Conservation (phyloP, 2,113 vertebrate genomes). For the Antennarius striatus region DNA sequence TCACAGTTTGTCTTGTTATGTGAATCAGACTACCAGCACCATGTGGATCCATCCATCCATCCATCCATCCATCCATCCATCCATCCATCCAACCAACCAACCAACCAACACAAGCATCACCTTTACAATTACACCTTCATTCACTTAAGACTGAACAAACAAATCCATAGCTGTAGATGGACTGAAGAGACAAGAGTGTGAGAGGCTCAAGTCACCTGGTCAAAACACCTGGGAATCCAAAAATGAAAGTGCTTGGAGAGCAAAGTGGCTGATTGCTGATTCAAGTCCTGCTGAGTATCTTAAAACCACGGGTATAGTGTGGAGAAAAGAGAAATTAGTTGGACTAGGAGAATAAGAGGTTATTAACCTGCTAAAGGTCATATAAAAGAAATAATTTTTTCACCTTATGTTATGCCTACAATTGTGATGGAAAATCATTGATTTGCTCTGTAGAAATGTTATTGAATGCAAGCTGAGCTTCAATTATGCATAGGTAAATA, state of each 20-base stretch:
- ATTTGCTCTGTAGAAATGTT: too few relatives aligned
- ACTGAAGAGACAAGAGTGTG: conserved; percentile 4
- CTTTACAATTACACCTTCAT: background rate
- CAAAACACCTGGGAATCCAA: conserved; percentile 15
- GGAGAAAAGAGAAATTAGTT: background rate
- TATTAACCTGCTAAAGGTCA: too few relatives aligned
- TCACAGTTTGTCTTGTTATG: too few relatives aligned
- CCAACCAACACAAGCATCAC: background rate
- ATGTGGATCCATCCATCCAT: too few relatives aligned
- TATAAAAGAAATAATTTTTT: too few relatives aligned
- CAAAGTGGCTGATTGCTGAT: conserved; percentile 23
- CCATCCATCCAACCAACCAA: background rate
- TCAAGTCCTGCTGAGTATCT: background rate
- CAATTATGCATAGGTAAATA: too few relatives aligned
- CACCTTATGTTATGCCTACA: too few relatives aligned
- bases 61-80: too few relatives aligned
- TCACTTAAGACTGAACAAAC: conserved; percentile 5
- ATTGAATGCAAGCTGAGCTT: too few relatives aligned
- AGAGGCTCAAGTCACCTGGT: conserved; percentile 9
- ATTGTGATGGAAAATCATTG: too few relatives aligned
- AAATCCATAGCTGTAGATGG: conserved; percentile 1
- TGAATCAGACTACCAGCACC: too few relatives aligned
- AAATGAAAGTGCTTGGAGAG: conserved; percentile 14
- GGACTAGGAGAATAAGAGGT: background rate
- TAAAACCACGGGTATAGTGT: background rate